Evolutionary conservation across 37 sponge, comb jelly and placozoan species (phyloP).

Genomic region (Chondrilla cf. caribensis): DNA sequence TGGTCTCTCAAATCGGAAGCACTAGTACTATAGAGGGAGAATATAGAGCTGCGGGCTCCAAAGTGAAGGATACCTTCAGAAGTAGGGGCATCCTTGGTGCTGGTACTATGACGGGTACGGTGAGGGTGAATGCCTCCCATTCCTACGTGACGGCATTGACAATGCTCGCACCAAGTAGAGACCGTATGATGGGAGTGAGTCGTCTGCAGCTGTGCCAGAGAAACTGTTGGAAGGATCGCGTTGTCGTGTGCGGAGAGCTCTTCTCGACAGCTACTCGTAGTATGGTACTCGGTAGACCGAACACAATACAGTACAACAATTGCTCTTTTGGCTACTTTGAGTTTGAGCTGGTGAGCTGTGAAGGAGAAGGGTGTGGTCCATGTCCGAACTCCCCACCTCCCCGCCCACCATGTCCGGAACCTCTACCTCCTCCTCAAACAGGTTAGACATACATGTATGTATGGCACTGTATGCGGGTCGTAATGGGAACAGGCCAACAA

Average conservation of each 20-base stretch:
- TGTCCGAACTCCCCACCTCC: no score
- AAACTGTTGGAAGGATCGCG: neutral
- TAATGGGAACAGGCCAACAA: no score
- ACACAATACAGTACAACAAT: conserved; percentile 12
- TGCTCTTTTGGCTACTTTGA: conserved; percentile 28
- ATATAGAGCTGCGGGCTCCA: neutral
- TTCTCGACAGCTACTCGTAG: conserved; percentile 1
- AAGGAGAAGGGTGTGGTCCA: no score
- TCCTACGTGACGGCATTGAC: neutral
- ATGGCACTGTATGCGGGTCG: no score
- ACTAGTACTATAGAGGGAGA: neutral
- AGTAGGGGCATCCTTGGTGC: neutral
- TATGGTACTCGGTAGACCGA: neutral
- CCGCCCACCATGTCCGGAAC: no score
- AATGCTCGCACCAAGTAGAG: conserved; percentile 11
- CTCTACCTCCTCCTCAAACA: no score
- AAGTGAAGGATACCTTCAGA: neutral
- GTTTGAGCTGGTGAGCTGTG: no score
- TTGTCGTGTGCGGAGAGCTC: conserved; percentile 12
- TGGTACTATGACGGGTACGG: neutral
- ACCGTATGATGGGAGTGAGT: conserved; percentile 22
- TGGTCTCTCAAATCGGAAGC: neutral
- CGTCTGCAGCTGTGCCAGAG: neutral
- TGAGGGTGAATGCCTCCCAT: neutral
- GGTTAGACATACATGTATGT: no score